phyloP scores from a whole-genome alignment of 2,797 vertebrate species.

The Gymnopithys bicolor region DNA sequence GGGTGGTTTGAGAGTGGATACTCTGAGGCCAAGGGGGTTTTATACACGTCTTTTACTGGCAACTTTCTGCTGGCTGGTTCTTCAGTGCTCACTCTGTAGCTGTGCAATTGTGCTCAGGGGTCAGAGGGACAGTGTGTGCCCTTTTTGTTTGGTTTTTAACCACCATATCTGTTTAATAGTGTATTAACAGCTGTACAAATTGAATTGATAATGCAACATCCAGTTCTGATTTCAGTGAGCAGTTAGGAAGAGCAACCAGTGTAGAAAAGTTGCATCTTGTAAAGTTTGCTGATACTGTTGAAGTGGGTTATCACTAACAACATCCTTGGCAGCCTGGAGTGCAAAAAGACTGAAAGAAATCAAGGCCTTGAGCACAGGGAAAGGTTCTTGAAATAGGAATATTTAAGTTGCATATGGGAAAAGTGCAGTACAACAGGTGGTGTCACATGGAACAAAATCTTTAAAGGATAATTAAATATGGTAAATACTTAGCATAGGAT shows the following conservation, averaged over 20 bases:
- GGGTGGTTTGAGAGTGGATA: neutral
- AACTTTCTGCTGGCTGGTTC: neutral
- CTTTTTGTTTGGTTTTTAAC: neutral
- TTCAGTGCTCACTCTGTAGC: neutral
- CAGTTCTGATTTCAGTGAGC: neutral
- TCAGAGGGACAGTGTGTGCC: neutral
- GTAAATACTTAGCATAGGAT: neutral
- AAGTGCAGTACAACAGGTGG: neutral
- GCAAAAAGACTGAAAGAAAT: neutral
- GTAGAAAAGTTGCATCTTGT: neutral
- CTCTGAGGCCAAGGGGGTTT: neutral
- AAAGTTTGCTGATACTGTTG: neutral
- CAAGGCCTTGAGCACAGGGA: neutral
- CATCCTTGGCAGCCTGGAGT: neutral
- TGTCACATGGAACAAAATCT: neutral
- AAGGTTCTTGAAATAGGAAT: neutral
- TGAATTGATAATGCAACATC: neutral
- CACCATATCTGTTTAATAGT: neutral
- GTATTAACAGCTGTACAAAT: neutral
- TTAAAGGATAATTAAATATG: neutral
- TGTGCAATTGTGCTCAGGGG: neutral
- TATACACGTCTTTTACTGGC: neutral
- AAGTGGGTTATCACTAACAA: neutral
- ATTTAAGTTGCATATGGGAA: neutral
- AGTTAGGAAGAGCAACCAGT: neutral